Conservation (phyloP, 2,797 vertebrate species). For the Lagodon rhomboides region DNA sequence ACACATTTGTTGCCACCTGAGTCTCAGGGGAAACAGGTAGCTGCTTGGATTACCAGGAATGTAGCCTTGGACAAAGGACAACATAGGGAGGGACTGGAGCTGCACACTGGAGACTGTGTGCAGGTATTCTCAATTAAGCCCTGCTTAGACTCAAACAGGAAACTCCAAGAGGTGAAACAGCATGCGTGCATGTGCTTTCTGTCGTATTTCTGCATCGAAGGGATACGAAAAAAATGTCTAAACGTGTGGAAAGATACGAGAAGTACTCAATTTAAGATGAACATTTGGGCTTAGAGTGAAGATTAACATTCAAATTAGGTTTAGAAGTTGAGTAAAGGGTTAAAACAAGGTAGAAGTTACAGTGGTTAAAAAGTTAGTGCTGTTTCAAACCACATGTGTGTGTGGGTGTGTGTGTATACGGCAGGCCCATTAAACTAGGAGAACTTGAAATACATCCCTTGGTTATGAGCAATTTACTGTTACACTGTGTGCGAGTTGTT, state of each 20-base stretch:
- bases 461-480: slow-evolving; percentile 13
- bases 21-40: slow-evolving; percentile 61
- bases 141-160: slow-evolving; percentile 1
- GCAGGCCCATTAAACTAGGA: slow-evolving; percentile 56
- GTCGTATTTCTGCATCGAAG: neutral
- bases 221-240: neutral
- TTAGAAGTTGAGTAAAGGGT: neutral
- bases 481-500: slow-evolving; percentile 9
- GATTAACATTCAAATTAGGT: neutral
- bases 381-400: slow-evolving; percentile 7
- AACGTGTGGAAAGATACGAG: neutral
- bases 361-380: neutral
- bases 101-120: slow-evolving; percentile 57
- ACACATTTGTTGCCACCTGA: slow-evolving; percentile 48
- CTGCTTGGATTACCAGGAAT: slow-evolving; percentile 79
- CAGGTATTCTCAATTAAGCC: slow-evolving; percentile 49
- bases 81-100: slow-evolving; percentile 66
- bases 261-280: neutral
- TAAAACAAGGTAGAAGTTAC: neutral
- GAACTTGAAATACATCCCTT: slow-evolving; percentile 70
- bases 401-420: slow-evolving; percentile 27
- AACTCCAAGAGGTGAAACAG: slow-evolving; percentile 4
- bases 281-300: neutral
- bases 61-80: slow-evolving; percentile 71
- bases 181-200: neutral